Evolutionary conservation across 2,888 invertebrate genomes (phyloP).

Genomic region (Cephus sareptanus): DNA sequence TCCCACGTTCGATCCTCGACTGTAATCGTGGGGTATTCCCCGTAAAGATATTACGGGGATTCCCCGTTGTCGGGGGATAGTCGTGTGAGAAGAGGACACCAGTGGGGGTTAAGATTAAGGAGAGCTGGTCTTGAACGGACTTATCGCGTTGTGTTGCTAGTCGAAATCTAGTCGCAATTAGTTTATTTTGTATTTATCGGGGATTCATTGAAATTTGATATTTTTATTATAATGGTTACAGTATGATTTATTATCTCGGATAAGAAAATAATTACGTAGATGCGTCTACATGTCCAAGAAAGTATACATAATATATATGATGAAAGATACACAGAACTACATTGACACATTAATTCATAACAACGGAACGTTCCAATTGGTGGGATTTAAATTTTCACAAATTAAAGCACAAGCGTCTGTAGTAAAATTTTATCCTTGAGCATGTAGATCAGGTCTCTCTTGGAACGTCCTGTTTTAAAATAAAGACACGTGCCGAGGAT

Average conservation of each 20-base stretch:
- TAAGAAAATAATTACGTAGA: slow-evolving; percentile 25
- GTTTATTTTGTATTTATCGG: slow-evolving; percentile 35
- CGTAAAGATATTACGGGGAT: background rate
- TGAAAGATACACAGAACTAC: slow-evolving; percentile 8
- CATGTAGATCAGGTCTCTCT: background rate
- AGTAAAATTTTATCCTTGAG: background rate
- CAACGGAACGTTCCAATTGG: background rate
- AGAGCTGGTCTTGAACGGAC: background rate
- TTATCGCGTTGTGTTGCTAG: slow-evolving; percentile 21
- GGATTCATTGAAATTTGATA: slow-evolving; percentile 33
- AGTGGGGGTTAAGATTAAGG: background rate
- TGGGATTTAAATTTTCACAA: background rate
- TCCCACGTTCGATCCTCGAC: background rate
- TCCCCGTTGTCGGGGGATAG: background rate
- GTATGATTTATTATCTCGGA: slow-evolving; percentile 15
- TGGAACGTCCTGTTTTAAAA: background rate
- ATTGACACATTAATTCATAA: background rate
- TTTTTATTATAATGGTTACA: slow-evolving; percentile 26
- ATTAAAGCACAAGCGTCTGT: background rate
- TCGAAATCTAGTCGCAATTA: slow-evolving; percentile 40
- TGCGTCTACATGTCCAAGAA: slow-evolving; percentile 42
- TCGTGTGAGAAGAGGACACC: background rate
- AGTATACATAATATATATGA: slow-evolving; percentile 34
- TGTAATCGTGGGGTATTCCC: background rate
- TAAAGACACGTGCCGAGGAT: background rate